Evolutionary conservation across 2,888 invertebrate species (phyloP), one percentile per base, ranked within the genome.

Genomic region (Trichacis sp.): DNA sequence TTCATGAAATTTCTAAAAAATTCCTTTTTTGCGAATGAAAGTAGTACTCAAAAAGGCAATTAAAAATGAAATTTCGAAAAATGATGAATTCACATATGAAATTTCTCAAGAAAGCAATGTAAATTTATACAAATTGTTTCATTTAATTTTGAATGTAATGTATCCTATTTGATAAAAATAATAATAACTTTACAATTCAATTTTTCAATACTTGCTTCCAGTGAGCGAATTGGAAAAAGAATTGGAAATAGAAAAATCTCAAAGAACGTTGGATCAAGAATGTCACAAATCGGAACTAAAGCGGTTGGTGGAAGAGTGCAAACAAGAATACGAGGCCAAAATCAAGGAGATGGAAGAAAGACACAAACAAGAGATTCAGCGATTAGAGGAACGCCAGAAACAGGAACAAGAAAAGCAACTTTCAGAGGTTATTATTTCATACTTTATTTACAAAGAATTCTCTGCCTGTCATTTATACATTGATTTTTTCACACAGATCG

Each of bases 111-210:
- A n/a, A n/a, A n/a, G n/a, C n/a, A n/a, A n/a, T n/a, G n/a, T n/a
- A n/a, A n/a, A n/a, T n/a, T n/a, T n/a, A n/a, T n/a, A n/a, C n/a
- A n/a, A n/a, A n/a, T n/a, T n/a, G n/a, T n/a, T n/a, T n/a, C n/a
- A n/a, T n/a, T n/a, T n/a, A n/a, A n/a, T n/a, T n/a, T n/a, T n/a
- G n/a, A n/a, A n/a, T n/a, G n/a, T n/a, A n/a, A n/a, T n/a, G n/a
- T n/a, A n/a, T n/a, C n/a, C n/a, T n/a, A n/a, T n/a, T n/a, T n/a
- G n/a, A n/a, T n/a, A n/a, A n/a, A n/a, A n/a, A n/a, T n/a, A n/a
- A n/a, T n/a, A n/a, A n/a, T n/a, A n/a, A n/a, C n/a, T n/a, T n/a
- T 68, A 49, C 8, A 68, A 24, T 24, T 24, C 24, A 24, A 24
- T 24, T 24, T 24, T 24, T 24, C 24, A 24, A 24, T 24, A 5